A percentile compares a stretch with the other conserved stretches of the same genome.
phyloP scores from a whole-genome alignment of 1,140 invertebrate genomes.

The Leptopilina boulardi region DNA sequence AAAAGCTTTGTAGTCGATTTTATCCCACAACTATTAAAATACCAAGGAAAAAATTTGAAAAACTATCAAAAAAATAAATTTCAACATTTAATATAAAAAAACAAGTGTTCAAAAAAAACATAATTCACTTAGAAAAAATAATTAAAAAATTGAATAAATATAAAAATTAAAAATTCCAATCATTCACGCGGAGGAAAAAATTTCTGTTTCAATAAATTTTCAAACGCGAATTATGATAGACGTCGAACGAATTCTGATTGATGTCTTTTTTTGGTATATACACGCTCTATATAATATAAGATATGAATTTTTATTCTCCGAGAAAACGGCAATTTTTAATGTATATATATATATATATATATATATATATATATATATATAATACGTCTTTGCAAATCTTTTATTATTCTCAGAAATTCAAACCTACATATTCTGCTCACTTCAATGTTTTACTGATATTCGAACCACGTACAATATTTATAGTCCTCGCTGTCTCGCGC shows the following conservation, averaged over 20 bases:
- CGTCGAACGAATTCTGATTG: background rate
- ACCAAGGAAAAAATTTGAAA: background rate
- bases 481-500: constrained; percentile 45
- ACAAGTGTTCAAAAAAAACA: too few species aligned
- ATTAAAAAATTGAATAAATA: too few species aligned
- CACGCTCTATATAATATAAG: too few species aligned
- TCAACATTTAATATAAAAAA: background rate
- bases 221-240: background rate
- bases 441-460: constrained; percentile 36
- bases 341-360: too few species aligned
- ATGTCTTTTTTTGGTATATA: background rate
- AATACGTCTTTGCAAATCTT: constrained; percentile 21
- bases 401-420: constrained; percentile 20
- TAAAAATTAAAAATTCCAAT: too few species aligned
- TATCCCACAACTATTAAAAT: constrained; percentile 35
- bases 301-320: background rate
- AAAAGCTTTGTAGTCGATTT: constrained; percentile 61
- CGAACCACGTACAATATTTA: constrained; percentile 53
- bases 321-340: background rate
- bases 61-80: background rate
- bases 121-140: too few species aligned
- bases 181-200: too few species aligned
- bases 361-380: too few species aligned
- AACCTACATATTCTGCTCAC: constrained; percentile 1
- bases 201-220: too few species aligned